These are phyloP conservation scores for Xylophagus ater DNA, from an alignment of 2,888 invertebrate genomes.

Conservation along the genomic window DNA sequence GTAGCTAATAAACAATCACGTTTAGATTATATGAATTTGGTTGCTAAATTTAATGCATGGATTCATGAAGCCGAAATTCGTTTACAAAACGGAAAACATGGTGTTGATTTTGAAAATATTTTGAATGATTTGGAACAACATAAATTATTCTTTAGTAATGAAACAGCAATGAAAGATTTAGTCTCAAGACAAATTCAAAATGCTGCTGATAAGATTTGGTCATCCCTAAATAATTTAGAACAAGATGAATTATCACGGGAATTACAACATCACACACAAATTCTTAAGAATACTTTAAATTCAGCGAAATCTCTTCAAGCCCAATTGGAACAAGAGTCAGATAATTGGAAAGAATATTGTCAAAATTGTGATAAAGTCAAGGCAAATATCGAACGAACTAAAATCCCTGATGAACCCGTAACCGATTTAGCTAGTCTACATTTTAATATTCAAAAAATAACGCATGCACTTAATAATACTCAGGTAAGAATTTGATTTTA, in stretches of 20 bases:
- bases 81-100: constrained; percentile 65
- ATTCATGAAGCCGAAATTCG: constrained; percentile 71
- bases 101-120: constrained; percentile 80
- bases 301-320: constrained; percentile 71
- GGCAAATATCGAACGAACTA: constrained; percentile 60
- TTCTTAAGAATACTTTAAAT: constrained; percentile 69
- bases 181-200: constrained; percentile 73
- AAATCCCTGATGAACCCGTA: constrained; percentile 68
- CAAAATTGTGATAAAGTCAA: constrained; percentile 66
- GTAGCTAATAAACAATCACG: constrained; percentile 65
- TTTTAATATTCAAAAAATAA: constrained; percentile 71
- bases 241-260: constrained; percentile 75
- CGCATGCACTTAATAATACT: constrained; percentile 58
- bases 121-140: constrained; percentile 74
- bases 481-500: constrained; percentile 48
- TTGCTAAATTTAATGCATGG: constrained; percentile 72
- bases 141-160: constrained; percentile 73
- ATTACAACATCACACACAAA: constrained; percentile 68
- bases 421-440: constrained; percentile 70
- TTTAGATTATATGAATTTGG: constrained; percentile 62
- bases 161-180: constrained; percentile 63
- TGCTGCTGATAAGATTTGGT: constrained; percentile 79
- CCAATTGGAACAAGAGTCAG: constrained; percentile 67
- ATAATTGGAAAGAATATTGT: constrained; percentile 77
- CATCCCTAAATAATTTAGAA: constrained; percentile 66